Percentiles rank a stretch among this genome's conserved stretches.
Conservation (phyloP, 2,113 vertebrate species). For the Oreochromis niloticus region DNA sequence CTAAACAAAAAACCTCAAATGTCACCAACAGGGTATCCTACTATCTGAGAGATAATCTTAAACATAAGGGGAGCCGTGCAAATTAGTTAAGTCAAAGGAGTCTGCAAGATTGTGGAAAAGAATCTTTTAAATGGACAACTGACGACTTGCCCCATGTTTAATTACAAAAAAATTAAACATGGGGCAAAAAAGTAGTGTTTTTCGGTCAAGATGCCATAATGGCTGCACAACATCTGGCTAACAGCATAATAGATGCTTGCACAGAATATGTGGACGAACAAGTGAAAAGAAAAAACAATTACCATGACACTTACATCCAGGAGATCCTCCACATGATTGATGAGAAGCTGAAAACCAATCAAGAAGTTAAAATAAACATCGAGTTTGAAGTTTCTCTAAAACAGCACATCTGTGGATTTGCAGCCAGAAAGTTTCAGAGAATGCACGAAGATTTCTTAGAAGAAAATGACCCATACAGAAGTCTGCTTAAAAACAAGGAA, state of each 20-base stretch:
- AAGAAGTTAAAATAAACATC: rapidly evolving
- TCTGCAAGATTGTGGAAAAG: rapidly evolving
- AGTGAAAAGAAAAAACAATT: not conserved
- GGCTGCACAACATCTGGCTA: not conserved
- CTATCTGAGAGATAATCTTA: constrained; percentile 7
- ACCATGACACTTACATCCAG: constrained; percentile 41
- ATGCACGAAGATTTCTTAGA: constrained; percentile 5
- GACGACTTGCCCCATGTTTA: too few relatives aligned
- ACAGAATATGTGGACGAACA: rapidly evolving
- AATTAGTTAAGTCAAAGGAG: too few relatives aligned
- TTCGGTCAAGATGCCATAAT: too few relatives aligned
- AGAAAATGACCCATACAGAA: constrained; percentile 38
- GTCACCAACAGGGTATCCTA: not conserved
- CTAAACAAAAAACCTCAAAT: not conserved
- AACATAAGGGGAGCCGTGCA: not conserved
- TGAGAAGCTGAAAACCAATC: rapidly evolving
- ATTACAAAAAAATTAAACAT: too few relatives aligned
- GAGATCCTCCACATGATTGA: constrained; percentile 53
- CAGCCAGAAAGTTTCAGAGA: constrained; percentile 27
- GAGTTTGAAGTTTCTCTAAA: constrained; percentile 56
- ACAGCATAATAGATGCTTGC: not conserved
- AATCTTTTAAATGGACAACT: too few relatives aligned
- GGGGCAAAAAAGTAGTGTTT: too few relatives aligned
- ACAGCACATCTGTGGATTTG: constrained; percentile 52
- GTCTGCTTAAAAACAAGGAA: constrained; percentile 15